Conservation (phyloP, 2,888 invertebrate genomes). For the Drosophila borealis region DNA sequence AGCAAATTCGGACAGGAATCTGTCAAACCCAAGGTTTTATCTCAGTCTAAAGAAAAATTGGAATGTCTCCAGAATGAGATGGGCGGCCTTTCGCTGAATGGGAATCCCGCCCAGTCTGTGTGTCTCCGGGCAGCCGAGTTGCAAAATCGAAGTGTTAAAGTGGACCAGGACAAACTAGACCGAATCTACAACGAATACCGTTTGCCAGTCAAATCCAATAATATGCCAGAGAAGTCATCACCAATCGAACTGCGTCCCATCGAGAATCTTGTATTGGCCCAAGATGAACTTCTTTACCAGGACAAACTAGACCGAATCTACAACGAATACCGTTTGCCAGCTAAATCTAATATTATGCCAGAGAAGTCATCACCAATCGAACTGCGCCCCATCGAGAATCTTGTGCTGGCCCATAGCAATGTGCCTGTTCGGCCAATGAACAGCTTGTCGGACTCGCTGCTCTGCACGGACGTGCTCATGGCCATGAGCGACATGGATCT, state of each 20-base stretch:
- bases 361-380: accelerated
- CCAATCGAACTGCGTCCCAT: accelerated
- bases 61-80: not conserved
- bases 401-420: constrained; percentile 44
- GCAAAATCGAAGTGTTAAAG: no score
- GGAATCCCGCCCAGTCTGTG: not conserved
- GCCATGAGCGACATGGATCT: constrained; percentile 17
- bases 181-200: not conserved
- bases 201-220: not conserved
- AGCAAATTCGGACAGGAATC: not conserved
- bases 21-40: not conserved
- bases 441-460: not conserved
- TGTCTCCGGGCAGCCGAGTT: no score
- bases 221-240: no score
- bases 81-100: no score
- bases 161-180: not conserved
- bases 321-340: not conserved
- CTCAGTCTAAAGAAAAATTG: not conserved
- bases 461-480: constrained; percentile 14
- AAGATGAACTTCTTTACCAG: not conserved
- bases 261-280: constrained; percentile 34
- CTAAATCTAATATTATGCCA: not conserved
- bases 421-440: not conserved
- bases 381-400: not conserved
- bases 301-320: not conserved